Base-by-base conservation (phyloP, 2,888 invertebrate species). In the Eristalis intricaria region DNA sequence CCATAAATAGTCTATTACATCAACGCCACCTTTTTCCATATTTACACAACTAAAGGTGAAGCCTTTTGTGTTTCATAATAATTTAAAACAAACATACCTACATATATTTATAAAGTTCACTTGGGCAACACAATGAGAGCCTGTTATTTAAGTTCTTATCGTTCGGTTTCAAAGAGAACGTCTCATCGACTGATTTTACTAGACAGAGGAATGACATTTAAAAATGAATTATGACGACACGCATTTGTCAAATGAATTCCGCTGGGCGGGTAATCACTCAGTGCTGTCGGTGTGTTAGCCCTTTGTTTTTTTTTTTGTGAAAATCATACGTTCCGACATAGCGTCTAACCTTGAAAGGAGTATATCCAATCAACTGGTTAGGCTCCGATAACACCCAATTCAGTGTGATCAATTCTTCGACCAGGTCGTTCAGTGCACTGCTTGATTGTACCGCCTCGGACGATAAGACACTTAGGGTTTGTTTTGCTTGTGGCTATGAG, bases 181-280 rank as follows among this genome's bases (percentile, higher is more conserved):
- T 11, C 11, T 5, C 15, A 38, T 66, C 40, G 40, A 61, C 58
- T 50, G 26, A 63, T 77, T 77, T 61, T 19, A 68, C 77, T 56
- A 56, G n/a, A 69, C 35, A 50, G 38, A 76, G 11, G 26, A 60
- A 35, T 26, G 35, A 56, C 63, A 69, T 50, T 73, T 4, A 50
- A 50, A 66, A 69, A 69, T 63, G 35, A 78, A 56, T 38, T 56
- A 77, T 68, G 50, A 77, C 61, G 64, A 64, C 38, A 78, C 78
- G 29, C 58, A 64, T 38, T 19, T 29, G 15, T 38, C 70, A 56
- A 19, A 38, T 40, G 23, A 13, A 58, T 56, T 22, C 38, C 38
- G 38, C 15, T 29, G 29, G 60, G 4, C 26, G 15, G 60, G 58
- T 64, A 66, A 78, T 77, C 77, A 58, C 69, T 70, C 8, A 23